These are phyloP conservation scores for Thymelicus acteon DNA, from an alignment of 2,888 invertebrate species.

Conservation along the genomic window DNA sequence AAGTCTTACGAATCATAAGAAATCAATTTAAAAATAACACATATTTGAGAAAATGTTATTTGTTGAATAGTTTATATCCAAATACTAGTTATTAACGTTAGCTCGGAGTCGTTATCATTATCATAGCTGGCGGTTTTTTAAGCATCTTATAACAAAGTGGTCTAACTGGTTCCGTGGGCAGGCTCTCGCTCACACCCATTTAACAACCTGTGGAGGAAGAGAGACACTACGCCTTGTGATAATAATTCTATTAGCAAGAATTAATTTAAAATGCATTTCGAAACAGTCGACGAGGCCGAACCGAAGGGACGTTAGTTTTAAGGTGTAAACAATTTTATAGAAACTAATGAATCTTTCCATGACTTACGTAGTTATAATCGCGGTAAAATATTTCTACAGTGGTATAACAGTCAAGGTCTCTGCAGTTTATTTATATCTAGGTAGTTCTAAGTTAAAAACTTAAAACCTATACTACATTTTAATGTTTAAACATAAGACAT, in stretches of 20 bases:
- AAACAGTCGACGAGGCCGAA: background rate
- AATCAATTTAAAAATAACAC: too few species aligned
- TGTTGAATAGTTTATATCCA: background rate
- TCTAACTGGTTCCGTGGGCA: background rate
- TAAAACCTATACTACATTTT: too few species aligned
- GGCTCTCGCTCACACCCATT: constrained; percentile 9
- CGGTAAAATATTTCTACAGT: too few species aligned
- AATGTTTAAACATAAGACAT: too few species aligned
- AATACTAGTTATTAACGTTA: background rate
- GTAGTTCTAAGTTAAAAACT: too few species aligned
- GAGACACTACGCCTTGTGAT: background rate
- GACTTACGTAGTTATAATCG: too few species aligned
- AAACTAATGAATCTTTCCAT: too few species aligned
- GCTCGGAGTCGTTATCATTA: background rate
- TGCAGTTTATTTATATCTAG: too few species aligned
- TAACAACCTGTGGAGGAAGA: background rate
- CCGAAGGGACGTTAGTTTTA: background rate
- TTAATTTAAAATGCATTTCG: constrained; percentile 4
- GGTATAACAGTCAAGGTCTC: too few species aligned
- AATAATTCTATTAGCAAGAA: constrained; percentile 6
- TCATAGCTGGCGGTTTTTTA: background rate
- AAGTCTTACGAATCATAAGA: too few species aligned
- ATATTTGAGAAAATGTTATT: background rate
- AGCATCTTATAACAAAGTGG: background rate
- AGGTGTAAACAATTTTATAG: background rate